Conservation (phyloP, 2,888 invertebrate genomes). For the Troides helena region DNA sequence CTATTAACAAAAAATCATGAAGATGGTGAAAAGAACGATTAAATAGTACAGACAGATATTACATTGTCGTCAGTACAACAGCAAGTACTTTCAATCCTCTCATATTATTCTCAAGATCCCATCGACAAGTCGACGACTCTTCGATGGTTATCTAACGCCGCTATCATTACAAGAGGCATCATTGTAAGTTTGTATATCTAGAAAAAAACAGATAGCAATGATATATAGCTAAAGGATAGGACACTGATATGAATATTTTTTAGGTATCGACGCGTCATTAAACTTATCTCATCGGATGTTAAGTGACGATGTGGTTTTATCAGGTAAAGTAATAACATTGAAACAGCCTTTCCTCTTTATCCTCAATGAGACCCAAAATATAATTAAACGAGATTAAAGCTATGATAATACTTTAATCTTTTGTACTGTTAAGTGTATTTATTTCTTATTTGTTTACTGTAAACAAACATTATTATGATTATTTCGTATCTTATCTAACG, state of each 20-base stretch:
- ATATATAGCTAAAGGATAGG: constrained; percentile 17
- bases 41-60: constrained; percentile 15
- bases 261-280: neutral
- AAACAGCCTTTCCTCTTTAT: no score
- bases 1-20: neutral
- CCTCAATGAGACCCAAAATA: no score
- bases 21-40: constrained; percentile 12
- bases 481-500: no score
- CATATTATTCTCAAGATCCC: constrained; percentile 24
- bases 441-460: no score
- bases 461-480: no score
- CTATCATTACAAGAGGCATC: constrained; percentile 36
- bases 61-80: constrained; percentile 15
- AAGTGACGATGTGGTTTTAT: no score
- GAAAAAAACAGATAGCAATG: constrained; percentile 32
- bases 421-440: no score
- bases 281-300: no score
- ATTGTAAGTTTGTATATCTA: constrained; percentile 35
- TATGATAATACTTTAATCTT: no score
- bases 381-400: no score
- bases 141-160: constrained; percentile 33
- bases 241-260: neutral
- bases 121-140: constrained; percentile 32
- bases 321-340: no score
- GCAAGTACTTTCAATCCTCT: constrained; percentile 14